Percentiles rank a stretch among this genome's conserved stretches.
Conservation (phyloP, 2,113 vertebrate species). For the Phalacrocorax carbo region DNA sequence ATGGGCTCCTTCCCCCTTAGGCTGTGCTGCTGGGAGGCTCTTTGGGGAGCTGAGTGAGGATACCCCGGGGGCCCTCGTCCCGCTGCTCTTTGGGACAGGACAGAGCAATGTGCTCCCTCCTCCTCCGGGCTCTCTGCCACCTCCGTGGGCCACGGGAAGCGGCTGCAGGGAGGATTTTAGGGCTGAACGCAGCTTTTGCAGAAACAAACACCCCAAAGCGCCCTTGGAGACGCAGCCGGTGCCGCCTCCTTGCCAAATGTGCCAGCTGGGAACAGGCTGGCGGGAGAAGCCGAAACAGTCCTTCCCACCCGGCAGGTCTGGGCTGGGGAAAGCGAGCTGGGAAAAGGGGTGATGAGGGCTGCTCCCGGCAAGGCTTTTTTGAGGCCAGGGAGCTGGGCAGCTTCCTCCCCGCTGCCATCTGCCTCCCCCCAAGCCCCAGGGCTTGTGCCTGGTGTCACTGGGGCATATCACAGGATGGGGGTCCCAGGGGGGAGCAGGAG, state of each 20-base stretch:
- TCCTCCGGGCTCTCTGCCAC: background rate
- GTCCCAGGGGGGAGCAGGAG: background rate
- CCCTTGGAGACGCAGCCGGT: constrained; percentile 12
- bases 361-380: background rate
- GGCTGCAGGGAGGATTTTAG: background rate
- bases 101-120: background rate
- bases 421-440: background rate
- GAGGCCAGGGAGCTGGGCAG: background rate
- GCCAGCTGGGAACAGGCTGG: constrained; percentile 50
- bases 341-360: background rate
- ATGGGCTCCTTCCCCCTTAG: fast-evolving
- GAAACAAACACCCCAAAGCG: constrained; percentile 13
- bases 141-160: background rate
- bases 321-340: background rate
- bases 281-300: background rate
- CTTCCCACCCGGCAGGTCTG: background rate
- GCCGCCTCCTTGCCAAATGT: constrained; percentile 39
- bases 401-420: background rate
- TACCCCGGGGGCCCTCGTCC: fast-evolving
- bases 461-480: fast-evolving
- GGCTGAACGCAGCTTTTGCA: background rate
- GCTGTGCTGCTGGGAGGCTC: fast-evolving
- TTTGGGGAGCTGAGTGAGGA: background rate
- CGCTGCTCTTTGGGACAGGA: background rate
- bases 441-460: fast-evolving